Evolutionary conservation across 2,113 vertebrate species (phyloP).

Genomic region (Nyctibius bracteatus): DNA sequence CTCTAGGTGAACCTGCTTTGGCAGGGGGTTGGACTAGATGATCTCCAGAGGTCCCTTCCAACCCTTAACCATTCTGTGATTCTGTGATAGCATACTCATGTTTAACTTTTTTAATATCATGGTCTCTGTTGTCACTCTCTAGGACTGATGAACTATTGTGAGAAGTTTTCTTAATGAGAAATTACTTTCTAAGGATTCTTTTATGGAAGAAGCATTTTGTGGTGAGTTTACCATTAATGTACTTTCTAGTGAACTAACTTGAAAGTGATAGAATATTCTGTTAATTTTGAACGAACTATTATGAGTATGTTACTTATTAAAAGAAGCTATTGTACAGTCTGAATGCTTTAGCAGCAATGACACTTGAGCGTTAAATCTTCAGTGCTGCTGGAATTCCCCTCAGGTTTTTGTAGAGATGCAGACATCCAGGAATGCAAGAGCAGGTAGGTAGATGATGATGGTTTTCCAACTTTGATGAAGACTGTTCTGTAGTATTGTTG

Average conservation of each 20-base stretch:
- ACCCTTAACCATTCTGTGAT: no score
- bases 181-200: not conserved
- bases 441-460: not conserved
- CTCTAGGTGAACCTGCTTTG: no score
- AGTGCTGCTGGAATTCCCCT: not conserved
- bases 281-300: not conserved
- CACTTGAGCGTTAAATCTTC: not conserved
- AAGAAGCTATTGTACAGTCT: not conserved
- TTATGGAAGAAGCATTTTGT: not conserved
- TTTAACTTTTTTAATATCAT: not conserved
- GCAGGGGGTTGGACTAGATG: no score
- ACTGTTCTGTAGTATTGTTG: not conserved
- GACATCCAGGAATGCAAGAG: not conserved
- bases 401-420: not conserved
- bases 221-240: not conserved
- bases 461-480: not conserved
- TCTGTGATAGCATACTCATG: not conserved
- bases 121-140: not conserved
- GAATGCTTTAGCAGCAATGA: not conserved
- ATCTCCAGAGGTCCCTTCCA: no score
- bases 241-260: not conserved
- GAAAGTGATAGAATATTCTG: not conserved
- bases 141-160: not conserved
- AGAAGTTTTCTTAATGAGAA: not conserved
- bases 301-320: not conserved